Conservation (phyloP, 2,113 vertebrate genomes). For the Tilapia sparmanii region DNA sequence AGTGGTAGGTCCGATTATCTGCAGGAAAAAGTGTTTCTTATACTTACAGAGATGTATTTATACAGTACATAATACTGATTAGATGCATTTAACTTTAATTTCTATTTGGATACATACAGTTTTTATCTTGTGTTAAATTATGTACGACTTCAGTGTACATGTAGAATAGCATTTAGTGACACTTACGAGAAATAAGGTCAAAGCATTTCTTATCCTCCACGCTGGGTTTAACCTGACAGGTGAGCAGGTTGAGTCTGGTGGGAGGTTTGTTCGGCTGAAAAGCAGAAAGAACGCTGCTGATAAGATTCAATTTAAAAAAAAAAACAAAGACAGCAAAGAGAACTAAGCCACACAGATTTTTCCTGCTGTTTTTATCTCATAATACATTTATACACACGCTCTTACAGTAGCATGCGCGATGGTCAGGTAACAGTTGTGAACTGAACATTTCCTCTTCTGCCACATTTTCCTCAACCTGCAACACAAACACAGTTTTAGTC, state of each 20-base stretch:
- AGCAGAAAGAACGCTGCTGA: background rate
- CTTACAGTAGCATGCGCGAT: slow-evolving; percentile 60
- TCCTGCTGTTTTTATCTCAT: background rate
- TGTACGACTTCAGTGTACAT: background rate
- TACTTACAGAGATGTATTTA: background rate
- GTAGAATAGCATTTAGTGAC: background rate
- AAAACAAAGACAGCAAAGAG: background rate
- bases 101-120: background rate
- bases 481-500: background rate
- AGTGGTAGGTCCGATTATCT: slow-evolving; percentile 64
- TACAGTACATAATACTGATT: background rate
- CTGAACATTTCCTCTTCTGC: slow-evolving; percentile 64
- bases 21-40: background rate
- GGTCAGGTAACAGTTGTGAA: slow-evolving; percentile 60
- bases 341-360: background rate
- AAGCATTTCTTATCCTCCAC: slow-evolving; percentile 65
- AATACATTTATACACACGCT: background rate
- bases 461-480: slow-evolving; percentile 64
- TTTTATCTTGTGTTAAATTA: background rate
- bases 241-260: slow-evolving; percentile 59
- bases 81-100: background rate
- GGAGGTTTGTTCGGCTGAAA: slow-evolving; percentile 57
- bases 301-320: background rate
- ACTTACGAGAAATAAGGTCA: slow-evolving; percentile 57
- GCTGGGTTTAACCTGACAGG: slow-evolving; percentile 61